phyloP scores from a whole-genome alignment of 2,888 invertebrate species.

The Conomelus anceps region DNA sequence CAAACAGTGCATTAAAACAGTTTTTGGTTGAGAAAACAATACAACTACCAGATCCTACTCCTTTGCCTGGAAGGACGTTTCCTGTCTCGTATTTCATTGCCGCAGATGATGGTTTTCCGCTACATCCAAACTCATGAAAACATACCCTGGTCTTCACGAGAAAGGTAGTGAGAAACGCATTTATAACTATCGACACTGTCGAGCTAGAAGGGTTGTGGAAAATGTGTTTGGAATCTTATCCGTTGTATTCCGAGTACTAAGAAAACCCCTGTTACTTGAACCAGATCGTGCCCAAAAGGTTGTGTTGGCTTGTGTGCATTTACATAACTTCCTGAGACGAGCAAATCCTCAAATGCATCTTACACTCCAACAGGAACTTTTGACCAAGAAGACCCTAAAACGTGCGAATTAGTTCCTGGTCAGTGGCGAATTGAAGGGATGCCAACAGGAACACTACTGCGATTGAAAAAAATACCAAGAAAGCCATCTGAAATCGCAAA shows the following conservation, averaged over 20 bases:
- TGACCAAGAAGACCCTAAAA: conserved; percentile 28
- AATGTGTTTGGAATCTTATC: conserved; percentile 29
- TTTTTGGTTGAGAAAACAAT: not conserved
- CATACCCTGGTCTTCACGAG: conserved; percentile 17
- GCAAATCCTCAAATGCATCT: conserved; percentile 19
- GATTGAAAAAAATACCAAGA: conserved; percentile 18
- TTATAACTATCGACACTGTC: conserved; percentile 25
- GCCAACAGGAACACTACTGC: conserved; percentile 22
- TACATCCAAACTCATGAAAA: conserved; percentile 17
- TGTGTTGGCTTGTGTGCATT: conserved; percentile 16
- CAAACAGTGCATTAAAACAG: not conserved
- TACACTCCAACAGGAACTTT: conserved; percentile 34
- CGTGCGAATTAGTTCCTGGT: conserved; percentile 30
- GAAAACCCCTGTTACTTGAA: conserved; percentile 24
- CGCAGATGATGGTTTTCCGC: conserved; percentile 22
- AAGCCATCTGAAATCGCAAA: conserved; percentile 22
- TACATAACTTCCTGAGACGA: conserved; percentile 27
- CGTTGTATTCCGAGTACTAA: conserved; percentile 25
- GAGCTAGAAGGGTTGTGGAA: conserved; percentile 24
- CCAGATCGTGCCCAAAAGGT: conserved; percentile 25
- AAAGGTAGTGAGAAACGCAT: conserved; percentile 13
- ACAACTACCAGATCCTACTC: conserved; percentile 16
- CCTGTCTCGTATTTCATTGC: conserved; percentile 13
- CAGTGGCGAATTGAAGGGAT: conserved; percentile 27
- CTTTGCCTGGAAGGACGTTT: conserved; percentile 3